phyloP scores from a whole-genome alignment of 2,888 invertebrate genomes.

The Hypsopygia costalis region DNA sequence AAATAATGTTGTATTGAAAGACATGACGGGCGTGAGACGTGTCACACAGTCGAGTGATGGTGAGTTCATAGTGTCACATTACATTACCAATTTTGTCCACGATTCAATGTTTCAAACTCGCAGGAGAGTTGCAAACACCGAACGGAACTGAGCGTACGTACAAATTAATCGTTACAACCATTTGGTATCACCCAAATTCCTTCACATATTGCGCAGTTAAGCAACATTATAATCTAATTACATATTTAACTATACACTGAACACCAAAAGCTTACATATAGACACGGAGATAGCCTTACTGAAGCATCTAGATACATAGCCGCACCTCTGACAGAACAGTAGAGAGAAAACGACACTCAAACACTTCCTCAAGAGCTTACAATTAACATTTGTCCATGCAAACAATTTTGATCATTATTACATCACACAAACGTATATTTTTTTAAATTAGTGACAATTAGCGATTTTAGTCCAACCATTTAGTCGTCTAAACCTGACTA shows the following conservation, averaged over 20 bases:
- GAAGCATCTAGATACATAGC: conserved; percentile 25
- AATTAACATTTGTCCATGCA: conserved; percentile 45
- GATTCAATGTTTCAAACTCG: conserved; percentile 14
- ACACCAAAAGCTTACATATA: conserved; percentile 71
- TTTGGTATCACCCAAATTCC: conserved; percentile 80
- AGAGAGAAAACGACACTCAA: conserved; percentile 67
- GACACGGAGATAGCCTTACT: conserved; percentile 33
- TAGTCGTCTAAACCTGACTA: conserved; percentile 52
- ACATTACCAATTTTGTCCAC: conserved; percentile 10
- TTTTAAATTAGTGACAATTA: conserved; percentile 75
- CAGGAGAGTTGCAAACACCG: conserved; percentile 15
- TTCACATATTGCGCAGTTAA: conserved; percentile 52
- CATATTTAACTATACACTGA: conserved; percentile 52
- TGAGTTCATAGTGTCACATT: conserved; percentile 4
- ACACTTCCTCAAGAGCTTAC: conserved; percentile 56
- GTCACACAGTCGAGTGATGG: conserved; percentile 16
- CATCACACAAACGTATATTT: conserved; percentile 36
- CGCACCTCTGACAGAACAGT: conserved; percentile 34
- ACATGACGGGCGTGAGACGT: conserved; percentile 11
- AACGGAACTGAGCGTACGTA: conserved; percentile 12
- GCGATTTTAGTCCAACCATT: conserved; percentile 37
- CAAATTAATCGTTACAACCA: conserved; percentile 37
- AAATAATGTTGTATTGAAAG: neutral
- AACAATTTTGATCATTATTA: conserved; percentile 18
- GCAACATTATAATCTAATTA: conserved; percentile 47